Percentiles rank a stretch among this genome's conserved stretches.
Evolutionary conservation across 1,140 invertebrate genomes (phyloP).

Genomic region (Caerostris darwini): DNA sequence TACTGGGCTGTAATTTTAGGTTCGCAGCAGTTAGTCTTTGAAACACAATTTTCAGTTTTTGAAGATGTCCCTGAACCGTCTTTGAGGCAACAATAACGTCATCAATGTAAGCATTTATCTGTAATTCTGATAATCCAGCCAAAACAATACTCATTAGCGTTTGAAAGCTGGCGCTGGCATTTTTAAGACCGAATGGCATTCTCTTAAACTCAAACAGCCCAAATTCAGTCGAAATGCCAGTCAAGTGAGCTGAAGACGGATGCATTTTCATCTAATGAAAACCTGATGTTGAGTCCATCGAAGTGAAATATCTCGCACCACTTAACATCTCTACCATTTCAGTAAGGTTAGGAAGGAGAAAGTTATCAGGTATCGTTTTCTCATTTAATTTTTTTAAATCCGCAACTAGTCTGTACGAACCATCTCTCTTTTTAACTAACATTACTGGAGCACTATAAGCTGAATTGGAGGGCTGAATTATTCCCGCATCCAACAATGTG

Average conservation of each 20-base stretch:
- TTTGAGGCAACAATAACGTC: conserved; percentile 75
- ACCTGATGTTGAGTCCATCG: conserved; percentile 74
- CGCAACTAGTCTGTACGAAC: conserved; percentile 79
- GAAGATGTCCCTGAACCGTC: conserved; percentile 74
- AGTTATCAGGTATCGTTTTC: conserved; percentile 9
- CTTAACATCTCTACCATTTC: conserved; percentile 6
- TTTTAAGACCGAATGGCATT: conserved; percentile 78
- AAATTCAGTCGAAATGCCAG: conserved; percentile 60
- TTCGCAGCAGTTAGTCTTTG: conserved; percentile 54
- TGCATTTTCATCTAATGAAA: conserved; percentile 72
- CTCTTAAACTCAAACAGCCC: conserved; percentile 73
- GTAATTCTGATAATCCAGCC: not conserved
- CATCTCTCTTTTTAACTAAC: conserved; percentile 80
- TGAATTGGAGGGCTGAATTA: conserved; percentile 73
- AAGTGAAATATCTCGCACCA: conserved; percentile 40
- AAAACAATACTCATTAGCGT: conserved; percentile 78
- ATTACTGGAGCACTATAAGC: conserved; percentile 81
- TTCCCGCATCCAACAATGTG: too few species aligned
- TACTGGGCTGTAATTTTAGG: conserved; percentile 78
- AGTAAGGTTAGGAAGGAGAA: conserved; percentile 5
- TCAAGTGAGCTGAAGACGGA: conserved; percentile 28
- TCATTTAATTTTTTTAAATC: conserved; percentile 81
- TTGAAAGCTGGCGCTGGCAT: conserved; percentile 78
- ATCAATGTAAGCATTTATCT: conserved; percentile 48
- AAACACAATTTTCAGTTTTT: conserved; percentile 57